A percentile compares a stretch with the other conserved stretches of the same genome.
These are phyloP conservation scores for Coregonus suidteri DNA, from an alignment of 2,797 vertebrate species.

Conservation along the genomic window DNA sequence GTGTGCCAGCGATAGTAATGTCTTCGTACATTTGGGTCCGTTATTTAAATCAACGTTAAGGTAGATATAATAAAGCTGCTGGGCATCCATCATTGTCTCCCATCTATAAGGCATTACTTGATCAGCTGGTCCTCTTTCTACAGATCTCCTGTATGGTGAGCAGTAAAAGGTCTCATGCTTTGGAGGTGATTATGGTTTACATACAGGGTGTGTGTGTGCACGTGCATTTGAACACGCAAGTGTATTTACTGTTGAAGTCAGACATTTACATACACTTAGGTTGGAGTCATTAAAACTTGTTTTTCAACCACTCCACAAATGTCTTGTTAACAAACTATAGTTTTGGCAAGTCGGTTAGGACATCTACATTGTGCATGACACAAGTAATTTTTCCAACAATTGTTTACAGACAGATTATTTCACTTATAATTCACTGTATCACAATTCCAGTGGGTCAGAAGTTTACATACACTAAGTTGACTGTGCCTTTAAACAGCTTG, in stretches of 20 bases:
- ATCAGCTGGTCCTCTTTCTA: constrained; percentile 25
- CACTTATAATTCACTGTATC: too few species aligned
- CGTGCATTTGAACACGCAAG: neutral
- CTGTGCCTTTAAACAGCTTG: too few species aligned
- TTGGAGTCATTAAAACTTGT: too few species aligned
- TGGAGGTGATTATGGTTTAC: neutral
- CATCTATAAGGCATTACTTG: constrained; percentile 36
- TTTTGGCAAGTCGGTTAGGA: too few species aligned
- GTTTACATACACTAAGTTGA: too few species aligned
- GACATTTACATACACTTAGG: too few species aligned
- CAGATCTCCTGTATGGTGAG: constrained; percentile 23
- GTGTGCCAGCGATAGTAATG: neutral
- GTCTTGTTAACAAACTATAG: too few species aligned
- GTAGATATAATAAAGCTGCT: constrained; percentile 39
- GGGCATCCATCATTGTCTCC: constrained; percentile 48
- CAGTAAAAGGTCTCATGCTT: constrained; percentile 13
- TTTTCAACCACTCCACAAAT: too few species aligned
- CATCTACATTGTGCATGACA: too few species aligned
- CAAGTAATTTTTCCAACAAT: too few species aligned
- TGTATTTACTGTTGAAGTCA: neutral
- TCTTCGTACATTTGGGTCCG: neutral
- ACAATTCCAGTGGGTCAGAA: too few species aligned
- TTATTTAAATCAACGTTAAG: constrained; percentile 14
- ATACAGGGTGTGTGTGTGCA: neutral
- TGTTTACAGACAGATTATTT: too few species aligned